Percentiles rank a stretch among this genome's conserved stretches.
phyloP scores from a whole-genome alignment of 2,888 invertebrate genomes.

The Tipula unca region DNA sequence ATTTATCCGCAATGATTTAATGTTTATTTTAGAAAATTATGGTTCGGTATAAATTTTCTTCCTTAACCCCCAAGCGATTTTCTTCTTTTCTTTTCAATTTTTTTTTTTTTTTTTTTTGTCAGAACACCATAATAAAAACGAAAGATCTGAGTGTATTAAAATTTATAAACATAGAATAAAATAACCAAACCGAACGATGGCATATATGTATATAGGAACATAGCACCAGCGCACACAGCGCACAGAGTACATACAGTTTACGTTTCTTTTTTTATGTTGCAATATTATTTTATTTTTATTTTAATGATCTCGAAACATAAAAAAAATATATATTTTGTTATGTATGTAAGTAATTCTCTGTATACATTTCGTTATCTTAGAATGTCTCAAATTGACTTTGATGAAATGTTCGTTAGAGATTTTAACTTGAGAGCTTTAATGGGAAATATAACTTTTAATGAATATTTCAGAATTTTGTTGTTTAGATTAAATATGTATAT shows the following conservation, averaged over 20 bases:
- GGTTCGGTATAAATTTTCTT: background rate
- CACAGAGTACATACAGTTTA: background rate
- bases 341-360: background rate
- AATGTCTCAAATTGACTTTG: slow-evolving; percentile 1
- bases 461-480: background rate
- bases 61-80: background rate
- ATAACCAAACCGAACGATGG: background rate
- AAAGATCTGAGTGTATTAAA: slow-evolving; percentile 8
- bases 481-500: background rate
- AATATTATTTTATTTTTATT: background rate
- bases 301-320: slow-evolving; percentile 8
- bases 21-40: slow-evolving; percentile 15
- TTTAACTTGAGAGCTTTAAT: background rate
- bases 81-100: background rate
- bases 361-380: slow-evolving; percentile 9
- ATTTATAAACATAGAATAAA: background rate
- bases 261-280: background rate
- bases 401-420: slow-evolving; percentile 14
- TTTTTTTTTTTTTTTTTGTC: background rate
- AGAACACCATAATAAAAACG: background rate
- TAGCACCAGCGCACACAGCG: background rate
- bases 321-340: background rate
- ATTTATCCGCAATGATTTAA: slow-evolving; percentile 16
- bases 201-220: too few species aligned
- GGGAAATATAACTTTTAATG: background rate